Evolutionary conservation across 1,140 invertebrate genomes (phyloP).

Genomic region (Campodea augens): DNA sequence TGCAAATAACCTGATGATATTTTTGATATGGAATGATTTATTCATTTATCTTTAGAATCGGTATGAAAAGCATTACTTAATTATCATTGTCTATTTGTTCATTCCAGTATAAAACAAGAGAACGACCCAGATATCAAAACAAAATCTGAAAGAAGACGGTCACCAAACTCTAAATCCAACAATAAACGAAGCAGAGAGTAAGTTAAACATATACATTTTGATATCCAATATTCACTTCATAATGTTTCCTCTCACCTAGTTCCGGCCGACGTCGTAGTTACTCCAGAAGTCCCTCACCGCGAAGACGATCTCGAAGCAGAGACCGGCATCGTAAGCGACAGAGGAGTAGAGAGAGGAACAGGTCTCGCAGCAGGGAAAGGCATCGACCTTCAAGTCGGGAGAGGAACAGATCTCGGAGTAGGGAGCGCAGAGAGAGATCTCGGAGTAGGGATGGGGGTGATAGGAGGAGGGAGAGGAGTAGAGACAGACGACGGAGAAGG

Average conservation of each 20-base stretch:
- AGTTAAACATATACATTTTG: too few species aligned
- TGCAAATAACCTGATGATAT: too few species aligned
- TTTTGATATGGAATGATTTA: too few species aligned
- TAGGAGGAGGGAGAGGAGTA: conserved; percentile 15
- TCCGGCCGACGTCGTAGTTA: conserved; percentile 13
- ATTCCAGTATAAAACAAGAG: background rate
- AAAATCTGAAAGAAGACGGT: too few species aligned
- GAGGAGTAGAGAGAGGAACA: conserved; percentile 19
- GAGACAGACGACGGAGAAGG: conserved; percentile 14
- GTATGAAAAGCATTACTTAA: too few species aligned
- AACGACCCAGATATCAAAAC: background rate
- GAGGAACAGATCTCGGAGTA: conserved; percentile 18
- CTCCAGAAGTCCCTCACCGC: conserved; percentile 7
- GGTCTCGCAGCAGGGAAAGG: conserved; percentile 17
- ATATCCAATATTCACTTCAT: too few species aligned
- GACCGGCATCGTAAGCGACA: conserved; percentile 22
- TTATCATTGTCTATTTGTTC: too few species aligned
- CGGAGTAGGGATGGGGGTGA: conserved; percentile 1
- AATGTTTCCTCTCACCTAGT: too few species aligned
- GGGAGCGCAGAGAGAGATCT: background rate
- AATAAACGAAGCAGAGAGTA: too few species aligned
- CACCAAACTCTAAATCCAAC: too few species aligned
- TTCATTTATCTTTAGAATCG: too few species aligned
- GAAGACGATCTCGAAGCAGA: conserved; percentile 15
- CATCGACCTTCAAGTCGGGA: too few species aligned